Conservation (phyloP, 2,888 invertebrate genomes). For the Panorpa germanica region DNA sequence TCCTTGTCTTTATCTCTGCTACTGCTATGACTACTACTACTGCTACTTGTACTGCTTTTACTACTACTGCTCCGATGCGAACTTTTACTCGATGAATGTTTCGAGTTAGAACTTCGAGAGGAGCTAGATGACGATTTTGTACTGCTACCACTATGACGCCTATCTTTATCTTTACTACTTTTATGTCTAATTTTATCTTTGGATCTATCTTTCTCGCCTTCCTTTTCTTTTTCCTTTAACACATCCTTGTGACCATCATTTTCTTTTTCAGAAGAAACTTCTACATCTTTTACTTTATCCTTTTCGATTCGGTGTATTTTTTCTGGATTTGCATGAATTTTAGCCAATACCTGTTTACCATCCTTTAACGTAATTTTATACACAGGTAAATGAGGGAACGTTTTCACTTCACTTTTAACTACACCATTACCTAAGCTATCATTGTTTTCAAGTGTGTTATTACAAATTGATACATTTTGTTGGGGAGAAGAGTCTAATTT, state of each 20-base stretch:
- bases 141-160: background rate
- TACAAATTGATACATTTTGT: too few species aligned
- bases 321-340: constrained; percentile 25
- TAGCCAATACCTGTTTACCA: constrained; percentile 48
- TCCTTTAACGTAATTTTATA: constrained; percentile 53
- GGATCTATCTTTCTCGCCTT: constrained; percentile 14
- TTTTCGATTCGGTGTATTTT: constrained; percentile 10
- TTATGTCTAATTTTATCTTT: constrained; percentile 13
- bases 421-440: too few species aligned
- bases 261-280: constrained; percentile 14
- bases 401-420: too few species aligned
- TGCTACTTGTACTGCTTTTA: constrained; percentile 8
- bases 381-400: too few species aligned
- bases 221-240: constrained; percentile 14
- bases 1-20: constrained; percentile 22
- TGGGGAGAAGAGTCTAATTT: too few species aligned
- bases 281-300: constrained; percentile 15
- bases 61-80: constrained; percentile 8
- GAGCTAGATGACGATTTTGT: constrained; percentile 1
- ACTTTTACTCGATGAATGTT: constrained; percentile 10
- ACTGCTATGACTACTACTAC: constrained; percentile 15
- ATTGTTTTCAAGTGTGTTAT: too few species aligned
- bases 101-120: constrained; percentile 9
- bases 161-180: constrained; percentile 8
- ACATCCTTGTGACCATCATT: constrained; percentile 13